Percentiles rank a stretch among this genome's conserved stretches.
phyloP scores from a whole-genome alignment of 2,888 invertebrate genomes.

The Patella pellucida region DNA sequence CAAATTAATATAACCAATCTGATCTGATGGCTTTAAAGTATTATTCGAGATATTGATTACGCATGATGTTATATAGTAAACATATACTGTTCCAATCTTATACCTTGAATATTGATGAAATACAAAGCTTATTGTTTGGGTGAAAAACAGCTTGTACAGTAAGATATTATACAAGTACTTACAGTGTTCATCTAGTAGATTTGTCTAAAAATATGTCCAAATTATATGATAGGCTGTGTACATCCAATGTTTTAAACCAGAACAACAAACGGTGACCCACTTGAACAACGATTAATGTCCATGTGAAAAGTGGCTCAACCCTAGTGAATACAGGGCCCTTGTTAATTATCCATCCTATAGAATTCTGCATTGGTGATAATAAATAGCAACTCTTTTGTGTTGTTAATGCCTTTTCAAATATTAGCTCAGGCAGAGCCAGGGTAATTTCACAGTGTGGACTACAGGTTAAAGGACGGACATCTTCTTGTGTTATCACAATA shows the following conservation, averaged over 20 bases:
- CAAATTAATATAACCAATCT: too few species aligned
- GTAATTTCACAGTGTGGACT: slow-evolving; percentile 23
- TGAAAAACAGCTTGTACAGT: too few species aligned
- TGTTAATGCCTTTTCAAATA: slow-evolving; percentile 34
- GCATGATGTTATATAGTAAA: too few species aligned
- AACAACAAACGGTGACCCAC: slow-evolving; percentile 22
- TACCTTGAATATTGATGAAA: too few species aligned
- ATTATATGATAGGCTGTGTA: too few species aligned
- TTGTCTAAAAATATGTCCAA: too few species aligned
- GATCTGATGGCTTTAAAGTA: too few species aligned
- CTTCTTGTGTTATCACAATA: slow-evolving; percentile 10
- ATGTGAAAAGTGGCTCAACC: slow-evolving; percentile 28
- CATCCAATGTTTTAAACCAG: neutral
- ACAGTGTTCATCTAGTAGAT: too few species aligned
- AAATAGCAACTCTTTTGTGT: slow-evolving; percentile 32
- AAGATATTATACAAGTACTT: too few species aligned
- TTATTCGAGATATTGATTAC: too few species aligned
- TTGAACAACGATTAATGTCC: slow-evolving; percentile 20
- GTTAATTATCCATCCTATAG: slow-evolving; percentile 35
- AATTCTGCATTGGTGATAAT: slow-evolving; percentile 32
- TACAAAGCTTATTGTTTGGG: too few species aligned
- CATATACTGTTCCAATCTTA: too few species aligned
- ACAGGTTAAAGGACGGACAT: slow-evolving; percentile 9
- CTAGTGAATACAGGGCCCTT: slow-evolving; percentile 7
- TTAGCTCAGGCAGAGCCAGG: slow-evolving; percentile 27